Conservation (phyloP, 2,888 invertebrate genomes). For the Drosophila demipolita region DNA sequence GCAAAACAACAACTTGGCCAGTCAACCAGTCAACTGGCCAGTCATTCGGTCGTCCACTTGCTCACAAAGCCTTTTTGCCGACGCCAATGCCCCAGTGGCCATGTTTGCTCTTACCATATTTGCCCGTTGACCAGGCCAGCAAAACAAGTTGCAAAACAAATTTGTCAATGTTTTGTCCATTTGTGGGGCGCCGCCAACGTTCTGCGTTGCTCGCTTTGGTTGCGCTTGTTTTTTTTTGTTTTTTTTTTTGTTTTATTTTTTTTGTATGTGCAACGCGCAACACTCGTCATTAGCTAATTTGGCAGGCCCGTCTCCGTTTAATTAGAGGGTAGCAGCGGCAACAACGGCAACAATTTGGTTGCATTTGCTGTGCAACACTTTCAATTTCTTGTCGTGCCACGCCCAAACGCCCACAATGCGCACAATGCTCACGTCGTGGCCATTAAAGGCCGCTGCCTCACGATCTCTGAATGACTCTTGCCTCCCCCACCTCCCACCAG, state of each 20-base stretch:
- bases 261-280: slow-evolving; percentile 11
- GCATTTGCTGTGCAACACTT: slow-evolving; percentile 53
- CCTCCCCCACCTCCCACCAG: not conserved
- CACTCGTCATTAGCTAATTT: slow-evolving; percentile 74
- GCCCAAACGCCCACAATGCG: slow-evolving; percentile 49
- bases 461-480: slow-evolving; percentile 60
- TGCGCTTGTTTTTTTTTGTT: slow-evolving; percentile 30
- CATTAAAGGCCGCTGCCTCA: slow-evolving; percentile 79
- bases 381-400: slow-evolving; percentile 66
- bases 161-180: slow-evolving; percentile 76
- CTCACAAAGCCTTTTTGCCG: slow-evolving; percentile 43
- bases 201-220: slow-evolving; percentile 31
- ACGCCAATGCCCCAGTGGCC: slow-evolving; percentile 58
- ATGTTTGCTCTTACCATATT: slow-evolving; percentile 47
- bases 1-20: slow-evolving; percentile 19
- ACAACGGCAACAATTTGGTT: slow-evolving; percentile 6
- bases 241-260: slow-evolving; percentile 2
- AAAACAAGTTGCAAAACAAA: slow-evolving; percentile 79
- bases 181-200: slow-evolving; percentile 59
- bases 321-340: slow-evolving; percentile 61
- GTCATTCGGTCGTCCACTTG: slow-evolving; percentile 10
- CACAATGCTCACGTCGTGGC: slow-evolving; percentile 76
- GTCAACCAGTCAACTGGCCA: slow-evolving; percentile 14
- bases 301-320: slow-evolving; percentile 75
- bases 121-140: slow-evolving; percentile 31